Percentiles rank a stretch among this genome's conserved stretches.
Conservation (phyloP, 2,113 vertebrate species). For the Tragelaphus strepsiceros region DNA sequence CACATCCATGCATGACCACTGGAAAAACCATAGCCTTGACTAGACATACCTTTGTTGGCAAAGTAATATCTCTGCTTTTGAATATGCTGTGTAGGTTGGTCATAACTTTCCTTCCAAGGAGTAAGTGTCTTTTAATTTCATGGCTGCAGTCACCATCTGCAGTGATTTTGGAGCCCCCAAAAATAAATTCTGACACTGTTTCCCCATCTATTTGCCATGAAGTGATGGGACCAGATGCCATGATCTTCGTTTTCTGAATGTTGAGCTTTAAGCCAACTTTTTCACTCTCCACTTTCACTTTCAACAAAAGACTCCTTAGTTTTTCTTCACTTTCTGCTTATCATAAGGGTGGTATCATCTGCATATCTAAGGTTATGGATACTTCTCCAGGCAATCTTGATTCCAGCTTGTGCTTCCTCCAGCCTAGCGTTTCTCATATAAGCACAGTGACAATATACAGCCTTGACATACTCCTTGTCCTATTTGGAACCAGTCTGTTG, state of each 20-base stretch:
- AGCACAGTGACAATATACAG: neutral
- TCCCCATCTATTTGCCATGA: neutral
- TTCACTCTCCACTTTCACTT: neutral
- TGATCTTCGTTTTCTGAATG: neutral
- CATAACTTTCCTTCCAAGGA: neutral
- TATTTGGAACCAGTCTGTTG: neutral
- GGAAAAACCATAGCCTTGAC: neutral
- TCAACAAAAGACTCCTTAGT: neutral
- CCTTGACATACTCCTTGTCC: neutral
- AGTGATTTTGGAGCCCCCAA: rapidly evolving
- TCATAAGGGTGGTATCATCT: neutral
- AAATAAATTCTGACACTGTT: neutral
- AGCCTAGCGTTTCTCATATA: neutral
- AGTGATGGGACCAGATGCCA: neutral
- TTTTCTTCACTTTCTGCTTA: neutral
- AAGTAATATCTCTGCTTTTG: neutral
- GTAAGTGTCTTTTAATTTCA: neutral
- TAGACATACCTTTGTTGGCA: neutral
- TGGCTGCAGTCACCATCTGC: neutral
- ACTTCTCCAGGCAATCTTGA: rapidly evolving
- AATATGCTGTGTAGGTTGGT: neutral
- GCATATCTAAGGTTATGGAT: neutral
- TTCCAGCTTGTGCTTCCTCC: neutral
- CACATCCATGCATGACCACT: neutral
- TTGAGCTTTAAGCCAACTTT: neutral